Base-by-base conservation (phyloP, 2,113 vertebrate species). In the Zosterops lateralis region DNA sequence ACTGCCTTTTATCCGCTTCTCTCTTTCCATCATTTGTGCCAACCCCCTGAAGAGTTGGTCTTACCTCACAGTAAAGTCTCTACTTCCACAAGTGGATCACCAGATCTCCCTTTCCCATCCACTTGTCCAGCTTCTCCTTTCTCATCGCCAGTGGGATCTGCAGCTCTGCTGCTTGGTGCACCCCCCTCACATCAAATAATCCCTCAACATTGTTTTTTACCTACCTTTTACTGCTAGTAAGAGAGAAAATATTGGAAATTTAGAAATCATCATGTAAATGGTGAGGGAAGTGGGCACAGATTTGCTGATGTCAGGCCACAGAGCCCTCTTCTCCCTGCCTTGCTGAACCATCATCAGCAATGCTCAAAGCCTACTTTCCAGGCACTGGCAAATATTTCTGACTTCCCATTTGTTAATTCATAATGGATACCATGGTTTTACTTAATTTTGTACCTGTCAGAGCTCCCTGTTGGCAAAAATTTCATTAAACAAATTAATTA, bases 401-500 rank as follows among this genome's bases (percentile, higher is more conserved):
- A 78, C 31, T 57, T 88, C 60, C 45, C 24, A 56, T 56, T 90
- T 72, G 32, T 54, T 93, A 76, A 62, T 42, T 66, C 77, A 45
- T 64, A 74, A 86, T 12, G 40, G 58, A 72, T 48, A 40, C 36
- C 66, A 42, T 0, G 0, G 36, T 51, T 91, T 84, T 84, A 80
- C 56, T 77, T 42, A 34, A 61, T 40, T 89, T 56, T 2, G 0
- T 48, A 72, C 53, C 44, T 78, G 58, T 45, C 40, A 51, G 50
- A 48, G 48, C 45, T 91, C 54, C 58, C 74, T 1, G 0, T 1
- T 19, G 62, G 57, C 84, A 79, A 13, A n/a, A 72, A 45, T 42
- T 71, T 91, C 70, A 80, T 90, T 76, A 89, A 79, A 48, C 5
- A 50, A 24, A 70, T 91, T 6, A 92, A 96, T 93, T 94, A 94